Base-by-base conservation (phyloP, 2,113 vertebrate species). In the Microcebus murinus region DNA sequence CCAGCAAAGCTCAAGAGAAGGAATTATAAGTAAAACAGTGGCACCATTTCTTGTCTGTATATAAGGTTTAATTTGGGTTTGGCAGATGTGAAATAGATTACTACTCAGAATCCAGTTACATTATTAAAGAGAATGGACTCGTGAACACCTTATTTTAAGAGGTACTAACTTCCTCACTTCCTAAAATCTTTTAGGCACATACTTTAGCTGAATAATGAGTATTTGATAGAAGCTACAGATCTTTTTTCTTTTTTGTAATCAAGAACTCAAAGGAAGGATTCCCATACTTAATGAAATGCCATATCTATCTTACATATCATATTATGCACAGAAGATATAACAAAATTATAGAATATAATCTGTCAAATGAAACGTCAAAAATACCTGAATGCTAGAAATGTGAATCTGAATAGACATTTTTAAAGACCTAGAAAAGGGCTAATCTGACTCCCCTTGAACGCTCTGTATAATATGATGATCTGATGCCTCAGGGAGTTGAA, bases 41-140 rank as follows among this genome's bases (percentile, higher is more conserved):
- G 79, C 59, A 95, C 45, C 61, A 67, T 65, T 87, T 87, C 90
- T 87, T 67, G 67, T 59, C 61, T 57, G 76, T 81, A 73, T 36
- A 73, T 87, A 95, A 90, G 15, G 59, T 84, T 97, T 90, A 84
- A 76, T 68, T 97, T 50, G 71, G 83, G 23, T 67, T 87, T 94
- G 96, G 86, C 65, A 93, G 55, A 73, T 82, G 31, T 70, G 20
- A 94, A 65, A 73, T 8, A 82, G 65, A 88, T 80, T 70, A 55
- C 21, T 36, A 31, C 48, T 73, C 39, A 84, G 80, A 90, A 88
- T 52, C 61, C 42, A 67, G 61, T 23, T 73, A 45, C 17, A 81
- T 90, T 77, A 39, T 63, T 94, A 71, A 85, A 86, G 67, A 65
- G 85, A 94, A 91, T 45, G 45, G 1, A 34, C 45, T 8, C 31